These are phyloP conservation scores for Saturnia japonica DNA, from an alignment of 2,888 invertebrate species.

Conservation along the genomic window DNA sequence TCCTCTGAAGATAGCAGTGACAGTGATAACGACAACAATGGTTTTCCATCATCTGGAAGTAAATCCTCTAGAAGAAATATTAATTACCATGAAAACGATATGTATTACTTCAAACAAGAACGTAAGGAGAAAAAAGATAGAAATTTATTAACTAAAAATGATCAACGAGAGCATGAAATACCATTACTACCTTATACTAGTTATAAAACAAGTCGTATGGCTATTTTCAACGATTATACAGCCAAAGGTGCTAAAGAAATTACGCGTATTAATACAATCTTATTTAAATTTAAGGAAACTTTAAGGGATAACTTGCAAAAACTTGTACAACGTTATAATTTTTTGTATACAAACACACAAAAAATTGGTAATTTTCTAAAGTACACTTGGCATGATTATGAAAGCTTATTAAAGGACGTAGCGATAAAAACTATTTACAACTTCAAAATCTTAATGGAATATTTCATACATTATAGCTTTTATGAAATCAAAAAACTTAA, in stretches of 20 bases:
- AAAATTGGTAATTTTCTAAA: neutral
- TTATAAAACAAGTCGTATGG: neutral
- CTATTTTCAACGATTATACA: neutral
- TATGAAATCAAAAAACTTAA: neutral
- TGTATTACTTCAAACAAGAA: conserved; percentile 16
- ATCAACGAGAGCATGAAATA: conserved; percentile 4
- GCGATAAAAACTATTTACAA: neutral
- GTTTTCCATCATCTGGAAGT: conserved; percentile 6
- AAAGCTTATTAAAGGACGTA: neutral
- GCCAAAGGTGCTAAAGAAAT: neutral
- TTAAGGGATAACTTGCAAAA: neutral
- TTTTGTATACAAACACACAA: neutral
- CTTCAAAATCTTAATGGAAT: neutral
- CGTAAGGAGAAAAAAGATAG: neutral
- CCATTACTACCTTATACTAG: conserved; percentile 9
- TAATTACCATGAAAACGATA: conserved; percentile 16
- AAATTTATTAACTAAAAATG: neutral
- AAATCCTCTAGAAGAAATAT: conserved; percentile 19
- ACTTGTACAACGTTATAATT: neutral
- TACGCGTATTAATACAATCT: neutral
- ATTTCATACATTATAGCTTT: neutral
- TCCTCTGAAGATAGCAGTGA: conserved; percentile 53
- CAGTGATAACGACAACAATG: conserved; percentile 38
- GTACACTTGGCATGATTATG: neutral
- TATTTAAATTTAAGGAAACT: neutral